Evolutionary conservation across 2,888 invertebrate species (phyloP).

Genomic region (Prenolepis imparis): DNA sequence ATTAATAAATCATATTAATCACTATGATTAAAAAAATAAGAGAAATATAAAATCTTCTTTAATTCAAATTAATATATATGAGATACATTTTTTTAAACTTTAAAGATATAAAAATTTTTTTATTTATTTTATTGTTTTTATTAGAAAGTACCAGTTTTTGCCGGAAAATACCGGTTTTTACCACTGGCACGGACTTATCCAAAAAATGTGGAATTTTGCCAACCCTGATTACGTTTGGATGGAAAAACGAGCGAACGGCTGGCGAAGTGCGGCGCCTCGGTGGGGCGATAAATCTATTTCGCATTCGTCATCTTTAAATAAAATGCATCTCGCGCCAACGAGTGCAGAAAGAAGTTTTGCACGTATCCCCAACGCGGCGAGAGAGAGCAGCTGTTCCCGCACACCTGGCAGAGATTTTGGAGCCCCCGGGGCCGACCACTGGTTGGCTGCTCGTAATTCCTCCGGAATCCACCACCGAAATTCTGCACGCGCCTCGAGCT

Average conservation of each 20-base stretch:
- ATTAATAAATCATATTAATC: too few relatives aligned
- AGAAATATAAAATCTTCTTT: too few relatives aligned
- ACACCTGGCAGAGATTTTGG: conserved; percentile 60
- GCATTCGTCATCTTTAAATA: conserved; percentile 58
- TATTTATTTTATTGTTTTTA: too few relatives aligned
- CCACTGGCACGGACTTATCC: too few relatives aligned
- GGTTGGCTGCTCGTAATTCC: conserved; percentile 64
- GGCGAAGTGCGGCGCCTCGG: conserved; percentile 28
- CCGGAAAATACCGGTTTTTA: too few relatives aligned
- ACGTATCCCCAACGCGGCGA: conserved; percentile 37
- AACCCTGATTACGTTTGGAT: too few relatives aligned
- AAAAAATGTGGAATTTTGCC: too few relatives aligned
- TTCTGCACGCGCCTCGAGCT: conserved; percentile 15
- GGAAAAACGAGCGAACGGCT: conserved; percentile 19
- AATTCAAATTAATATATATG: too few relatives aligned
- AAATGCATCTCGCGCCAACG: conserved; percentile 53
- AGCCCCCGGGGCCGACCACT: conserved; percentile 33
- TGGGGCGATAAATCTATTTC: conserved; percentile 48
- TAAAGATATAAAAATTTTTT: too few relatives aligned
- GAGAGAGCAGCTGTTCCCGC: conserved; percentile 61
- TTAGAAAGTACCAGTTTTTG: too few relatives aligned
- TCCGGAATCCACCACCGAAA: conserved; percentile 34
- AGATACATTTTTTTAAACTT: too few relatives aligned
- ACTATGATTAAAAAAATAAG: too few relatives aligned
- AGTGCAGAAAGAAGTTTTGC: conserved; percentile 48